phyloP scores from a whole-genome alignment of 2,113 vertebrate species.

The Formicarius rufipectus region DNA sequence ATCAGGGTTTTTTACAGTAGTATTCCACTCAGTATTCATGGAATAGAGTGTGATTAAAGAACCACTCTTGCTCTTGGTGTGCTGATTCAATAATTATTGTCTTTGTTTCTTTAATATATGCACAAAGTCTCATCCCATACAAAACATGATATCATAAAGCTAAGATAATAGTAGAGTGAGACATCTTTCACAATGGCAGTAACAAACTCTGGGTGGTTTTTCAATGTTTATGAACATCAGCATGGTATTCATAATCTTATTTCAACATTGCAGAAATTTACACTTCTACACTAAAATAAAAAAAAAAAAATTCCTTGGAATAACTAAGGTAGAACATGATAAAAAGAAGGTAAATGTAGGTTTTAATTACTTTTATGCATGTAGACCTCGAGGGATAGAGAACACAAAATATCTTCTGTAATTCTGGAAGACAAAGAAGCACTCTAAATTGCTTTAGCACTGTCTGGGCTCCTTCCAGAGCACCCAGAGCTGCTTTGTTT shows the following conservation, averaged over 20 bases:
- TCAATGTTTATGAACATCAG: conserved; percentile 9
- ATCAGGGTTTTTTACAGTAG: conserved; percentile 55
- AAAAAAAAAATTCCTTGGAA: neutral
- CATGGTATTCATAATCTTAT: neutral
- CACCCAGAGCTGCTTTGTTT: neutral
- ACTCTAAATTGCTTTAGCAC: neutral
- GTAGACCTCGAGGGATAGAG: neutral
- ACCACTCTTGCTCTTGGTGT: conserved; percentile 23
- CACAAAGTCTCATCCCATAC: conserved; percentile 16
- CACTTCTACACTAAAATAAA: neutral
- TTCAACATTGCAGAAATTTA: neutral
- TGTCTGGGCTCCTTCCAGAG: neutral
- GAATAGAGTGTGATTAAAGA: conserved; percentile 64
- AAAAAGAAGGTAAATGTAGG: neutral
- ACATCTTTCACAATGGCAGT: conserved; percentile 46
- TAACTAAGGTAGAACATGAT: neutral
- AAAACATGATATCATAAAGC: conserved; percentile 56
- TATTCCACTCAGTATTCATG: conserved; percentile 64
- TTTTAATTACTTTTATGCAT: conserved; percentile 21
- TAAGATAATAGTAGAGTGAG: conserved; percentile 36
- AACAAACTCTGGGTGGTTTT: conserved; percentile 21
- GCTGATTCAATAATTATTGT: conserved; percentile 65
- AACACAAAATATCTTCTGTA: neutral
- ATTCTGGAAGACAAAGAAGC: neutral
- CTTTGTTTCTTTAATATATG: conserved; percentile 65